Base-by-base conservation (phyloP, 2,888 invertebrate species). In the Platycheirus rosarum region DNA sequence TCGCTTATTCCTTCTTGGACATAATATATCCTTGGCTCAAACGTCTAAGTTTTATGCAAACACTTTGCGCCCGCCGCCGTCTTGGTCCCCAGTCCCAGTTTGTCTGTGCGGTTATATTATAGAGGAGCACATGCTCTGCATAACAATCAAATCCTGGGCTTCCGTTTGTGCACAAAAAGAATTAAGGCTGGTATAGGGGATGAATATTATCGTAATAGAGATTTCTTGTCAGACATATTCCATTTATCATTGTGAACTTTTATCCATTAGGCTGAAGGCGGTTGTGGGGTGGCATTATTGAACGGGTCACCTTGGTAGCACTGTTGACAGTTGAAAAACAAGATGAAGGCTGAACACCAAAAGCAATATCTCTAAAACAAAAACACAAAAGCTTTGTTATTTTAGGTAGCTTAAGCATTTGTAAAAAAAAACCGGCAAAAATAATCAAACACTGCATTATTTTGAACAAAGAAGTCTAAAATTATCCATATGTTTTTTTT, bases 211-310 rank as follows among this genome's bases (percentile, higher is more conserved):
- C 71, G 57, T 82, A 82, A 82, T 77, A 71, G 70, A 75, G 80
- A 80, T 77, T 82, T 77, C 82, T 68, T 77, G 71, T 77, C 82
- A 82, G 82, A 77, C 76, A 80, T 77, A 77, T 77, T 77, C 68
- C 82, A 77, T 82, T 82, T 77, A 82, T 82, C 76, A 82, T 82
- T 82, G 51, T 46, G 55, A 82, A 63, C 55, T 69, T 70, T 44
- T 44, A n/a, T 46, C 16, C 32, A 46, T 8, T 70, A 26, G 65
- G n/a, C 35, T 32, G 57, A 42, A 13, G 6, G 60, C 29, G 4
- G 48, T 26, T 5, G 60, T 29, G 2, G 16, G 16, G 32, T 26
- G 9, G 20, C 16, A 53, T 49, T 57, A 74, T 79, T 79, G 42
- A 63, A 55, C 35, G 49, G 79, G 74, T 79, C 69, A 79, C 79